A percentile compares a stretch with the other conserved stretches of the same genome.
phyloP scores from a whole-genome alignment of 1,140 invertebrate genomes.

The Sycophaga agraensis region DNA sequence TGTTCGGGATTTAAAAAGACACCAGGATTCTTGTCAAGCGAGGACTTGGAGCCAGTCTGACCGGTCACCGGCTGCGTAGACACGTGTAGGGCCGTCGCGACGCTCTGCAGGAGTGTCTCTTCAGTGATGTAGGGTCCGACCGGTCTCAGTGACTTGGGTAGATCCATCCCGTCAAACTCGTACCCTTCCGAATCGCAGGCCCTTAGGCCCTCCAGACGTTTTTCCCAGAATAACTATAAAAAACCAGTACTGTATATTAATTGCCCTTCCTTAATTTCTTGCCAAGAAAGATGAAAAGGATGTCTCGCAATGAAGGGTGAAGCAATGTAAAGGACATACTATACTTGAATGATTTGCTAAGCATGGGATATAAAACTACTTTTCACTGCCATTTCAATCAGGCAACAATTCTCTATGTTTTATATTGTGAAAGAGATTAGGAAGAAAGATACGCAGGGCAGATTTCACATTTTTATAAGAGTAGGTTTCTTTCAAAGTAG shows the following conservation, averaged over 20 bases:
- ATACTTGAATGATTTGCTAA: too few species aligned
- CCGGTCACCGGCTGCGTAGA: conserved; percentile 84
- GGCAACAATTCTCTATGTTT: too few species aligned
- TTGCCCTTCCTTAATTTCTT: not conserved
- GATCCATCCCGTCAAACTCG: conserved; percentile 77
- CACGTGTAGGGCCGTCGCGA: conserved; percentile 83
- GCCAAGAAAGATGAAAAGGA: not conserved
- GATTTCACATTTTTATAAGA: too few species aligned
- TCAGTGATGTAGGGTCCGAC: conserved; percentile 89
- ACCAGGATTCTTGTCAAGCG: conserved; percentile 90
- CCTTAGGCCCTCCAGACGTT: conserved; percentile 86
- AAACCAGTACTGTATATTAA: not conserved
- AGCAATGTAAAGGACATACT: not conserved
- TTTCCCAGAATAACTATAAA: conserved; percentile 92
- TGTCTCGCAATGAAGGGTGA: not conserved
- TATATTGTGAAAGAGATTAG: too few species aligned
- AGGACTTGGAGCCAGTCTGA: conserved; percentile 79
- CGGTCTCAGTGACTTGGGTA: conserved; percentile 85
- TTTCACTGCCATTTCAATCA: too few species aligned
- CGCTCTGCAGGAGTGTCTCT: conserved; percentile 88
- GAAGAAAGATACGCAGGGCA: too few species aligned
- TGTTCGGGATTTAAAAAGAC: conserved; percentile 96
- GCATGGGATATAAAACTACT: too few species aligned
- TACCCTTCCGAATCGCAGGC: conserved; percentile 84
- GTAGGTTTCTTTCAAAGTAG: too few species aligned